phyloP scores from a whole-genome alignment of 2,113 vertebrate species.

The Callipepla californica region DNA sequence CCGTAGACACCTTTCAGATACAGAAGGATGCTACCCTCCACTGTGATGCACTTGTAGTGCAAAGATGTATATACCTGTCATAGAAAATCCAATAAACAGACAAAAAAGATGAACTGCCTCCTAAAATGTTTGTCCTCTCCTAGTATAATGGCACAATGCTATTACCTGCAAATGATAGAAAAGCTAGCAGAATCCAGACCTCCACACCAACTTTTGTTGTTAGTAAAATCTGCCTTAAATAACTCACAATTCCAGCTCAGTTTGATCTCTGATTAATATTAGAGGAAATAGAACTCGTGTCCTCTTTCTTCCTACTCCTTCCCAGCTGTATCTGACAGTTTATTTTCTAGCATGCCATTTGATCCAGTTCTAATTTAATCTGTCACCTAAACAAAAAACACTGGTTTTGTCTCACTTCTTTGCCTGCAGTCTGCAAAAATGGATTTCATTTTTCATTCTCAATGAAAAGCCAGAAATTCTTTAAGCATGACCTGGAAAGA shows the following conservation, averaged over 20 bases:
- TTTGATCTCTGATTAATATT: conserved; percentile 30
- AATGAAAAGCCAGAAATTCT: background rate
- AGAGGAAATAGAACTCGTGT: background rate
- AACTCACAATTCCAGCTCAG: conserved; percentile 7
- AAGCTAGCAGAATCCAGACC: conserved; percentile 12
- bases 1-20: conserved; percentile 35
- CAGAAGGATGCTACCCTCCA: background rate
- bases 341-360: background rate
- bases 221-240: conserved; percentile 15
- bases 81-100: background rate
- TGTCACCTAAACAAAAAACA: conserved; percentile 19
- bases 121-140: background rate
- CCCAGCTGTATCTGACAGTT: background rate
- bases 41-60: background rate
- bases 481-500: background rate
- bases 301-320: background rate
- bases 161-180: background rate
- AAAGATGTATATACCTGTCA: conserved; percentile 4
- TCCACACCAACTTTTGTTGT: background rate
- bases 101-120: background rate
- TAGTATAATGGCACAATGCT: background rate
- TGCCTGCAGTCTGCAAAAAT: background rate
- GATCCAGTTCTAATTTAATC: background rate
- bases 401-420: background rate
- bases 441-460: background rate